Base-by-base conservation (phyloP, 2,888 invertebrate species). In the Neocrepidodera transversa region DNA sequence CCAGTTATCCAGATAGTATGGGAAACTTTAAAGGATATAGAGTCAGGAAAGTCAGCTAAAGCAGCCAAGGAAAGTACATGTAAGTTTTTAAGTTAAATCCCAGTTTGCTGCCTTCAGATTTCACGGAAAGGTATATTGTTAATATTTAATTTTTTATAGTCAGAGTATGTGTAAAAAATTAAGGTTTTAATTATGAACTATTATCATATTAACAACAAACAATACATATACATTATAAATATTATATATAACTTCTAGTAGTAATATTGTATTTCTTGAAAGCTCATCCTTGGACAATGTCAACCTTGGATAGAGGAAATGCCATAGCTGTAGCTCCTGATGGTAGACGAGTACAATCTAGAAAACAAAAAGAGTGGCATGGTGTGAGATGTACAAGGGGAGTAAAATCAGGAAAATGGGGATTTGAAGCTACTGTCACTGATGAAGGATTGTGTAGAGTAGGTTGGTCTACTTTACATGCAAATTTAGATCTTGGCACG, bases 1-100 rank as follows among this genome's bases (percentile, higher is more conserved):
- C 99, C 99, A 0, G 94, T 99, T 69, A 80, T 99, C 43, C 99
- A 99, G 81, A 97, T 94, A 72, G 98, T 99, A 0, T 96, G 94
- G 93, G 99, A 99, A 82, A 95, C 97, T 0, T 76, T 98, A 35
- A 92, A 91, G 72, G 96, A 97, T 78, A 80, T 94, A 42, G 87
- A 91, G 71, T 88, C 90, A 69, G 95, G 95, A 8, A 93, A 89
- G 78, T 71, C 73, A 10, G 69, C 72, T 10, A 79, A 79, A 70
- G 68, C 73, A 36, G 70, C 77, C n/a, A 67, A 72, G 16, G 71
- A 65, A 14, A 58, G 55, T 60, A 66, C 72, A 42, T 80, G 81
- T 81, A 76, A 72, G 76, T 74, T 14, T 17, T n/a, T n/a, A n/a
- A n/a, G n/a, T n/a, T n/a, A n/a, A n/a, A n/a, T n/a, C n/a, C n/a